A percentile compares a stretch with the other conserved stretches of the same genome.
These are phyloP conservation scores for Mixornis gularis DNA, from an alignment of 2,113 vertebrate species.

Conservation along the genomic window DNA sequence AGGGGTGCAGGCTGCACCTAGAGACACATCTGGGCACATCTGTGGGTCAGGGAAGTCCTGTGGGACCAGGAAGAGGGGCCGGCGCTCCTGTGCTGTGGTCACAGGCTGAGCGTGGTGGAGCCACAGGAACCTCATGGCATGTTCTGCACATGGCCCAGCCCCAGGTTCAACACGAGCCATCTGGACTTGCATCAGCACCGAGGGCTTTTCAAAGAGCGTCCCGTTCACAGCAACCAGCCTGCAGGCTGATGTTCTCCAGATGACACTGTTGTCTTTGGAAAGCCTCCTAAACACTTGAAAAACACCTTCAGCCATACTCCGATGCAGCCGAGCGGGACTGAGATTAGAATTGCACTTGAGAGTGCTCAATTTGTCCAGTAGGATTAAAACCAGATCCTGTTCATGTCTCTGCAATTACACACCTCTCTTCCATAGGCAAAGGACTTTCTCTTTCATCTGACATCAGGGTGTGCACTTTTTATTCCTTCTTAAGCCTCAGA, in stretches of 20 bases:
- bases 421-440: conserved; percentile 22
- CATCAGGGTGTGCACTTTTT: neutral
- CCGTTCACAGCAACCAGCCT: conserved; percentile 40
- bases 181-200: conserved; percentile 55
- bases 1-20: neutral
- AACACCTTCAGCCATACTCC: conserved; percentile 52
- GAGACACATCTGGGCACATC: neutral
- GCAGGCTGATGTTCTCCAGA: conserved; percentile 62
- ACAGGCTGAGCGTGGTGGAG: neutral
- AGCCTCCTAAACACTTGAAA: conserved; percentile 58
- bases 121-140: conserved; percentile 44
- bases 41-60: fast-evolving
- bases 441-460: conserved; percentile 44
- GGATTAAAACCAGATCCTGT: conserved; percentile 53
- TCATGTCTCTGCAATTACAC: conserved; percentile 50
- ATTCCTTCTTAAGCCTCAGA: conserved; percentile 1
- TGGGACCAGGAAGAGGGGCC: neutral
- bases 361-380: conserved; percentile 11
- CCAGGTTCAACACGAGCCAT: conserved; percentile 50
- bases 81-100: neutral
- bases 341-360: conserved; percentile 48
- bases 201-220: conserved; percentile 49
- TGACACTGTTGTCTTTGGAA: conserved; percentile 62
- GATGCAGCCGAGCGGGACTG: neutral
- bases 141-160: conserved; percentile 8